Evolutionary conservation across 37 sponge, comb jelly and placozoan species (phyloP).

Genomic region (Hormiphora californensis): DNA sequence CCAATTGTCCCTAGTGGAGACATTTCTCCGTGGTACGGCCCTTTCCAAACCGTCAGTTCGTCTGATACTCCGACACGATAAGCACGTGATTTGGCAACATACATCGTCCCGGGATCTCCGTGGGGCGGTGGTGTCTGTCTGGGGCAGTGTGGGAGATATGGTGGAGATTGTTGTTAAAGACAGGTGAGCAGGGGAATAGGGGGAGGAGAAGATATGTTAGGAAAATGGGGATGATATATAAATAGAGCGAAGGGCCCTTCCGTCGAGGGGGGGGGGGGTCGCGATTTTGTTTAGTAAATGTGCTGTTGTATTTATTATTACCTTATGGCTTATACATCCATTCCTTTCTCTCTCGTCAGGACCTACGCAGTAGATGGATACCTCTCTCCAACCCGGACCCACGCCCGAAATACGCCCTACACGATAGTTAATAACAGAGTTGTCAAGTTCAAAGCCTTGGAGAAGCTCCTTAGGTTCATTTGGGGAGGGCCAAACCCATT

Average conservation of each 20-base stretch:
- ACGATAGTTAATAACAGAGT: background rate
- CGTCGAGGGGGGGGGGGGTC: too few relatives aligned
- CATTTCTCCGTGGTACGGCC: constrained; percentile 66
- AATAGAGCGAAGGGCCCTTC: too few relatives aligned
- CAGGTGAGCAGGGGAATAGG: too few relatives aligned
- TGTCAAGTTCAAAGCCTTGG: constrained; percentile 27
- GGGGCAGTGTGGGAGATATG: constrained; percentile 57
- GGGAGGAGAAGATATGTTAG: too few relatives aligned
- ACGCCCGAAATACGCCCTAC: background rate
- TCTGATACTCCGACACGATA: constrained; percentile 68
- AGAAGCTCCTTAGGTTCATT: background rate
- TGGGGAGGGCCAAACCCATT: background rate
- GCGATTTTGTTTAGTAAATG: too few relatives aligned
- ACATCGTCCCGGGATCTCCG: constrained; percentile 49
- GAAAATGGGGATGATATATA: background rate
- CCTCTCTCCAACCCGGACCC: background rate
- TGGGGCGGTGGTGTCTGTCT: constrained; percentile 50
- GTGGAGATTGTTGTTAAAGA: too few relatives aligned
- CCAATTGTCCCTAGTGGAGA: constrained; percentile 64
- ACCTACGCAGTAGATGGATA: too few relatives aligned
- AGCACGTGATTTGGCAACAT: constrained; percentile 66
- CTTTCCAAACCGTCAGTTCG: constrained; percentile 66
- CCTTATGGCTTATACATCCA: too few relatives aligned
- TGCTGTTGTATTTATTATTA: too few relatives aligned
- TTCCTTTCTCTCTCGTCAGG: too few relatives aligned